phyloP scores from a whole-genome alignment of 2,888 invertebrate species.

The Melanostoma mellinum region DNA sequence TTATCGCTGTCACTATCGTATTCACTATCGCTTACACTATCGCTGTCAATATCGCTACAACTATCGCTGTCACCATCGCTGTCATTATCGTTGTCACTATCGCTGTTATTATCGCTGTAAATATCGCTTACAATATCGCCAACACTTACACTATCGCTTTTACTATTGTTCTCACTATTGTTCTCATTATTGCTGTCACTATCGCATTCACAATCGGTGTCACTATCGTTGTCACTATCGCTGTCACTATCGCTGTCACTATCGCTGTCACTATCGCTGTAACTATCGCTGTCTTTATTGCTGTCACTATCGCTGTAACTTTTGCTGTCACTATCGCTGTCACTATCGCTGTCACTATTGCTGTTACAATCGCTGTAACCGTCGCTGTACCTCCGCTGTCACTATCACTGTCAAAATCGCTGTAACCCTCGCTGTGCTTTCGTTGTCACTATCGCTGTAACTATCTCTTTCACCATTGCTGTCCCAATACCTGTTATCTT shows the following conservation, averaged over 20 bases:
- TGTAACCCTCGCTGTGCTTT: neutral
- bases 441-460: neutral
- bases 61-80: constrained; percentile 1
- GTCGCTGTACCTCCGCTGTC: neutral
- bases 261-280: neutral
- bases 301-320: neutral
- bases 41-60: constrained; percentile 1
- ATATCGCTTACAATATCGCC: neutral
- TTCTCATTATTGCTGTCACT: too few species aligned
- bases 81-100: constrained; percentile 3
- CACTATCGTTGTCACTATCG: too few species aligned
- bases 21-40: constrained; percentile 6
- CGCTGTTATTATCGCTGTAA: neutral
- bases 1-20: neutral
- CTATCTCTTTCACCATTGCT: too few species aligned
- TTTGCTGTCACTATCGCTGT: neutral
- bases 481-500: neutral
- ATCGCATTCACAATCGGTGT: too few species aligned
- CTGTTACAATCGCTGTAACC: neutral
- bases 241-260: neutral
- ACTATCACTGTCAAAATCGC: neutral
- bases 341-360: neutral
- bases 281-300: neutral
- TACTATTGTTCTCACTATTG: too few species aligned
- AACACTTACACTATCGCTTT: neutral